Conservation (phyloP, 2,113 vertebrate genomes). For the Microtus oregoni region DNA sequence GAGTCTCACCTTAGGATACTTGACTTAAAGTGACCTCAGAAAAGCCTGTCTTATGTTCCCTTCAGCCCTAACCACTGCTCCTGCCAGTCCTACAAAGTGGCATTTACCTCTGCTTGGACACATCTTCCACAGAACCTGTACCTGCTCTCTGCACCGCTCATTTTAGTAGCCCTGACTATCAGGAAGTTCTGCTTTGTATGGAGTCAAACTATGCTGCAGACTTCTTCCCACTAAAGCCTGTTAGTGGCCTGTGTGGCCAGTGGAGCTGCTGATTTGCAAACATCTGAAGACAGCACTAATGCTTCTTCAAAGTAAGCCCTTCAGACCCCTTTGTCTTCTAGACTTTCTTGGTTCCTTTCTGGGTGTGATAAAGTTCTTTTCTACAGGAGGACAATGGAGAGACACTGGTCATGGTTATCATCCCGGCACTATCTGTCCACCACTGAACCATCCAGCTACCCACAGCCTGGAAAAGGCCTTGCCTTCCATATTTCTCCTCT, state of each 20-base stretch:
- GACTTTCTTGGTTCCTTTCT: neutral
- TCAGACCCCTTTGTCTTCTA: neutral
- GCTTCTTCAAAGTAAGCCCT: neutral
- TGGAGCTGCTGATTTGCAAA: neutral
- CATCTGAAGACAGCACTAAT: neutral
- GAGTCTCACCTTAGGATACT: neutral
- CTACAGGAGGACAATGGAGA: neutral
- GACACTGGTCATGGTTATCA: too few relatives aligned
- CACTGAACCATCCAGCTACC: neutral
- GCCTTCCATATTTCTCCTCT: neutral
- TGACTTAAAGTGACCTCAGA: neutral
- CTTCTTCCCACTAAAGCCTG: neutral
- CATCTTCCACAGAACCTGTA: neutral
- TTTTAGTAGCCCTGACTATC: neutral
- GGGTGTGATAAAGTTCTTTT: neutral
- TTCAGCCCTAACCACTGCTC: rapidly evolving
- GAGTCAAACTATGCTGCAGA: neutral
- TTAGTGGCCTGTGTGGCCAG: neutral
- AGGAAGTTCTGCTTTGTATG: neutral
- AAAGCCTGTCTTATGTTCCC: neutral
- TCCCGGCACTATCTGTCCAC: neutral
- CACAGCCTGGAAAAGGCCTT: neutral
- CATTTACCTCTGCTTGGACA: neutral
- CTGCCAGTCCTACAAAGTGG: neutral
- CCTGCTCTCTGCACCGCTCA: rapidly evolving